phyloP scores from a whole-genome alignment of 2,113 vertebrate genomes.

The Phrynosoma blainvillii region DNA sequence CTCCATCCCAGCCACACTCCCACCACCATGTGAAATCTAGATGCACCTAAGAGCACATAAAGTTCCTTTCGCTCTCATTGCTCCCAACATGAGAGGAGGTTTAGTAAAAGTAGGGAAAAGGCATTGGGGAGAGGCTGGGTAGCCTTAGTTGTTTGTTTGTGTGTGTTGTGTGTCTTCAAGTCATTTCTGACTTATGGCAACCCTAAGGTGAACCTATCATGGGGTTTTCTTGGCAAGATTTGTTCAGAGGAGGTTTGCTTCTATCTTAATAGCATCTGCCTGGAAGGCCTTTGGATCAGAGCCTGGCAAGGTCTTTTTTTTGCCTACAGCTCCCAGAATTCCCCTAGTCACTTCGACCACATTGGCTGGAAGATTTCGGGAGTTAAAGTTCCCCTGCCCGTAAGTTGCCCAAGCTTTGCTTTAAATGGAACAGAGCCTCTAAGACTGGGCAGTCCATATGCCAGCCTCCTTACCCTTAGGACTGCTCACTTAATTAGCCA shows the following conservation, averaged over 20 bases:
- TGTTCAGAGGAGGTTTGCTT: not conserved
- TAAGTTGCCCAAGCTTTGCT: not conserved
- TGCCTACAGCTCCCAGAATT: too few relatives aligned
- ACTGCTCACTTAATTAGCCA: not conserved
- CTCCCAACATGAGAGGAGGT: not conserved
- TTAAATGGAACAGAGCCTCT: not conserved
- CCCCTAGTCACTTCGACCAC: not conserved
- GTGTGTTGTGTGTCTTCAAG: too few relatives aligned
- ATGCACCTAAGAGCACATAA: not conserved
- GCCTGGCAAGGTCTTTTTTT: not conserved
- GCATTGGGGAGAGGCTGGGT: not conserved
- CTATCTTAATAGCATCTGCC: not conserved
- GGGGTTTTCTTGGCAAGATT: too few relatives aligned
- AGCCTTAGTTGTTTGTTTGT: not conserved
- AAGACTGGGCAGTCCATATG: too few relatives aligned
- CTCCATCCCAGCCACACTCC: too few relatives aligned
- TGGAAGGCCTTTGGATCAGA: not conserved
- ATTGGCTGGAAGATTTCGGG: not conserved
- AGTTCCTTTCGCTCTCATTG: not conserved
- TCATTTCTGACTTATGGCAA: too few relatives aligned
- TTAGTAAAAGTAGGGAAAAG: not conserved
- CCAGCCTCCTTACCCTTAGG: not conserved
- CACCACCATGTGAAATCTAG: not conserved
- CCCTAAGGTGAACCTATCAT: too few relatives aligned
- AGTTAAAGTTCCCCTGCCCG: not conserved